A percentile compares a stretch with the other conserved stretches of the same genome.
phyloP scores from a whole-genome alignment of 2,797 vertebrate species.

The Hoplostethus atlanticus region DNA sequence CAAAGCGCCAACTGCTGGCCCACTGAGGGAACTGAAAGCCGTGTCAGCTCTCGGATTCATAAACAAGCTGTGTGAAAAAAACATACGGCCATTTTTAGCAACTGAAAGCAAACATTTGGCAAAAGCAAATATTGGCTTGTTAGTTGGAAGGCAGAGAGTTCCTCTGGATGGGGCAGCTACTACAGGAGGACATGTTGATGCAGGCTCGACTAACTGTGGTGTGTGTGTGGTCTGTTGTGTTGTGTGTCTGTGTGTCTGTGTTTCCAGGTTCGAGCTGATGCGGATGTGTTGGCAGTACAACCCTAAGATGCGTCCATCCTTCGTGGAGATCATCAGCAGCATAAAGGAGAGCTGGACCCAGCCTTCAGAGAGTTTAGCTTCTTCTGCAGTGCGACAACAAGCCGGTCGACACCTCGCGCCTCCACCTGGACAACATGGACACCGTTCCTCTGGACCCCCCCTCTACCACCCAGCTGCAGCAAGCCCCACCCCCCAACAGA shows the following conservation, averaged over 20 bases:
- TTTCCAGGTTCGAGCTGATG: slow-evolving; percentile 94
- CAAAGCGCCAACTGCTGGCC: slow-evolving; percentile 50
- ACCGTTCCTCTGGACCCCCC: slow-evolving; percentile 74
- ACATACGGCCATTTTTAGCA: slow-evolving; percentile 50
- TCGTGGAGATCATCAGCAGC: slow-evolving; percentile 96
- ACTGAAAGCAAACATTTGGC: slow-evolving; percentile 55
- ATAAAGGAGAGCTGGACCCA: slow-evolving; percentile 93
- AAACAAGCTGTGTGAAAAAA: slow-evolving; percentile 22
- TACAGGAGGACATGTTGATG: slow-evolving; percentile 33
- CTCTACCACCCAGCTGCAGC: slow-evolving; percentile 72
- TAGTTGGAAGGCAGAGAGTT: slow-evolving; percentile 30
- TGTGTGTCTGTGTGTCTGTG: slow-evolving; percentile 15
- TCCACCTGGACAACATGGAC: slow-evolving; percentile 90
- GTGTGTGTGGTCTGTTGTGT: too few species aligned
- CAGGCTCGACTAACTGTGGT: slow-evolving; percentile 18
- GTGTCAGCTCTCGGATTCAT: slow-evolving; percentile 29
- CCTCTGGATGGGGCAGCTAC: slow-evolving; percentile 26
- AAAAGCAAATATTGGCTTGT: slow-evolving; percentile 58
- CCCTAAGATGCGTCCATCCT: slow-evolving; percentile 96
- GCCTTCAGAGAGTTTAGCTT: slow-evolving; percentile 94
- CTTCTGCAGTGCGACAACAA: slow-evolving; percentile 97
- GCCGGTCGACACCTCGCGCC: slow-evolving; percentile 88
- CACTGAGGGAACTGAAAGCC: slow-evolving; percentile 21
- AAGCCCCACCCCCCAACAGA: slow-evolving; percentile 60
- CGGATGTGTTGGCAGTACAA: slow-evolving; percentile 99